Conservation (phyloP, 2,113 vertebrate species). For the Cephalopholis sonnerati region DNA sequence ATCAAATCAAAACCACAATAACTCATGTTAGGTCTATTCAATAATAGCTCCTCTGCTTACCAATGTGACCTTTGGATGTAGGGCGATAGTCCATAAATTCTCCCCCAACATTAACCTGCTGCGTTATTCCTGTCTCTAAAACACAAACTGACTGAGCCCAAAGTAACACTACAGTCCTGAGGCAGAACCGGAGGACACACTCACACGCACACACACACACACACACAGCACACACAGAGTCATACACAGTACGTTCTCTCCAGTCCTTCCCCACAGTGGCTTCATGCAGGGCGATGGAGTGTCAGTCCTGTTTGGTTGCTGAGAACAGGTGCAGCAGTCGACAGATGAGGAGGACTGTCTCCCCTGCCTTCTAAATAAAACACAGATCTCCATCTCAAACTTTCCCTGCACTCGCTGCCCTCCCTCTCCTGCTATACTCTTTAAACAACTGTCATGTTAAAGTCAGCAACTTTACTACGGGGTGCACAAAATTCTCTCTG, state of each 20-base stretch:
- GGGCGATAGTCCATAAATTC: not conserved
- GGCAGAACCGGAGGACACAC: slow-evolving; percentile 34
- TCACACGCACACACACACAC: slow-evolving; percentile 12
- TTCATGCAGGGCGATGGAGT: slow-evolving; percentile 28
- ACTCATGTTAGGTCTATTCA: not conserved
- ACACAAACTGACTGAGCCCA: slow-evolving; percentile 44
- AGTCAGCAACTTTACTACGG: slow-evolving; percentile 4
- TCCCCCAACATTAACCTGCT: not conserved
- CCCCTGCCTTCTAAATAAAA: slow-evolving; percentile 50
- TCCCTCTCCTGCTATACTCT: not conserved
- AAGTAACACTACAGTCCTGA: slow-evolving; percentile 47
- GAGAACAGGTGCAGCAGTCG: slow-evolving; percentile 46
- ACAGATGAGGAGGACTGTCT: slow-evolving; percentile 36
- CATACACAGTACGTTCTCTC: not conserved
- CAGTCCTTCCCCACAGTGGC: slow-evolving; percentile 46
- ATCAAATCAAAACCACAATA: not conserved
- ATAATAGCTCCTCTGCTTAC: not conserved
- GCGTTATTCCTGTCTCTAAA: not conserved
- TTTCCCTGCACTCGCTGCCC: not conserved
- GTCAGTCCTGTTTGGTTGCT: slow-evolving; percentile 46
- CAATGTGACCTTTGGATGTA: not conserved
- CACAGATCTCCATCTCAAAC: slow-evolving; percentile 31
- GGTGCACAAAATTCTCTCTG: not conserved
- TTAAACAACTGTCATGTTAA: slow-evolving; percentile 25
- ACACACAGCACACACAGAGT: not conserved